Conservation (phyloP, 2,113 vertebrate species). For the Dasyornis broadbenti region DNA sequence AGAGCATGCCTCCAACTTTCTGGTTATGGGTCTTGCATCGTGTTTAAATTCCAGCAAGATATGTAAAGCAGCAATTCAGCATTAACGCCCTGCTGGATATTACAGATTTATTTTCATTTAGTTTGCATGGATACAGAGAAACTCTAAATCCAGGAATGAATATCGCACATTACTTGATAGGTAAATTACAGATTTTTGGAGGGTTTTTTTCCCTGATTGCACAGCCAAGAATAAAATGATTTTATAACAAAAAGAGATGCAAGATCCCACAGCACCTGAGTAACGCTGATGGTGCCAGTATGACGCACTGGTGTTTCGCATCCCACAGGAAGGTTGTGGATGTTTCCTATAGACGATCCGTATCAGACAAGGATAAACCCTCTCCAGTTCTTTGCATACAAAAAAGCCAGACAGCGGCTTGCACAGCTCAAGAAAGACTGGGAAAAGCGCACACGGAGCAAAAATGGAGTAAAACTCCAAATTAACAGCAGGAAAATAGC, state of each 20-base stretch:
- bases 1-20: background rate
- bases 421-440: background rate
- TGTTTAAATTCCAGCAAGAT: background rate
- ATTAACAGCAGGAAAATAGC: background rate
- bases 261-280: background rate
- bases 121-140: background rate
- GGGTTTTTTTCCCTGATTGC: background rate
- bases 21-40: background rate
- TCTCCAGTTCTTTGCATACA: background rate
- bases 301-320: background rate
- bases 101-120: background rate
- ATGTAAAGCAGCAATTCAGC: conserved; percentile 4
- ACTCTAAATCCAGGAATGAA: background rate
- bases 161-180: background rate
- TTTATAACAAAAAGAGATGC: background rate
- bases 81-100: background rate
- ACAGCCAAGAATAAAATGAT: background rate
- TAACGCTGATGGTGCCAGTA: background rate
- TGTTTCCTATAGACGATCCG: background rate
- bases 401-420: background rate
- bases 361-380: background rate
- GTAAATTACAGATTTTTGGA: background rate
- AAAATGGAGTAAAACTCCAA: background rate
- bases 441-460: background rate
- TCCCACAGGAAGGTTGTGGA: background rate